Percentiles rank a stretch among this genome's conserved stretches.
Evolutionary conservation across 2,888 invertebrate genomes (phyloP).

Genomic region (Atethmia centrago): DNA sequence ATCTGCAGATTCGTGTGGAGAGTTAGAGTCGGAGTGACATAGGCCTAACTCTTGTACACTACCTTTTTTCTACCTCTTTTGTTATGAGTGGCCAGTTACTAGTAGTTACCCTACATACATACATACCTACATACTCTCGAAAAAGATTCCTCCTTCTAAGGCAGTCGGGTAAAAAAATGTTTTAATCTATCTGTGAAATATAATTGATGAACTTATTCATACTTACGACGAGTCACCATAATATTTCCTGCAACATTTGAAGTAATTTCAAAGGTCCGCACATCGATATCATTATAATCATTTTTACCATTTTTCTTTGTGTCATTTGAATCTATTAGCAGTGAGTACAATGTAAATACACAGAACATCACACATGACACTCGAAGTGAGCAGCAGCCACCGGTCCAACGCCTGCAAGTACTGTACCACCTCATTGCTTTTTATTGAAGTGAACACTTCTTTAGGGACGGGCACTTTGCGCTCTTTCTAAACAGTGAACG

Average conservation of each 20-base stretch:
- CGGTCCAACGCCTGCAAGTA: slow-evolving; percentile 22
- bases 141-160: too few species aligned
- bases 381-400: slow-evolving; percentile 7
- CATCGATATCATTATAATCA: background rate
- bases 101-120: too few species aligned
- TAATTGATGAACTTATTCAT: background rate
- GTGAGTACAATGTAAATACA: slow-evolving; percentile 24
- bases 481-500: background rate
- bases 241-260: background rate
- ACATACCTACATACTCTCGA: too few species aligned
- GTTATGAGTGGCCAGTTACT: too few species aligned
- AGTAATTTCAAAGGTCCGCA: background rate
- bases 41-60: too few species aligned
- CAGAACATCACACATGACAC: slow-evolving; percentile 14
- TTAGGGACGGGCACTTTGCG: background rate
- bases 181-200: background rate
- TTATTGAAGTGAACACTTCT: background rate
- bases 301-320: background rate
- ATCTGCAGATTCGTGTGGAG: too few species aligned
- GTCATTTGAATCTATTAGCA: slow-evolving; percentile 4
- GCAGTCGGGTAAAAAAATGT: too few species aligned
- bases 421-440: slow-evolving; percentile 10
- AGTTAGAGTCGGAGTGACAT: too few species aligned
- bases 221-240: slow-evolving; percentile 33
- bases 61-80: too few species aligned